Evolutionary conservation across 2,888 invertebrate genomes (phyloP).

Genomic region (Acanthoscelides obtectus): DNA sequence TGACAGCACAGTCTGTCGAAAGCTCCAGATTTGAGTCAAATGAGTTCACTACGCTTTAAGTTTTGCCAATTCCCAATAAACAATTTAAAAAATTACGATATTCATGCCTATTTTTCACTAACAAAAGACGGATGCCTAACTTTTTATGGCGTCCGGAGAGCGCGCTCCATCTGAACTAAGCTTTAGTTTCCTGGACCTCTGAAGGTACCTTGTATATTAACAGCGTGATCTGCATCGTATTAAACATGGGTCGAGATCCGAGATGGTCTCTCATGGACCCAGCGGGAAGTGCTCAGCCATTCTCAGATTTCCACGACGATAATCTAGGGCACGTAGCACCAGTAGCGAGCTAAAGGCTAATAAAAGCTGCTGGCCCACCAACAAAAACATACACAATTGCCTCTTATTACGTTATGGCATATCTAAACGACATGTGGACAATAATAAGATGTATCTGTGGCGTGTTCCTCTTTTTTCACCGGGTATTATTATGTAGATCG

Average conservation of each 20-base stretch:
- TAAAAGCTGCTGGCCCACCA: constrained; percentile 32
- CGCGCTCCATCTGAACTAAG: too few relatives aligned
- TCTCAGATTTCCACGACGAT: not conserved
- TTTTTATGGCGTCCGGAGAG: too few relatives aligned
- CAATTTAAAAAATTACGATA: too few relatives aligned
- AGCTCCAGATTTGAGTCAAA: too few relatives aligned
- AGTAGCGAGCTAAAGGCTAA: constrained; percentile 20
- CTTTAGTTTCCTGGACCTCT: too few relatives aligned
- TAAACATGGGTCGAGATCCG: not conserved
- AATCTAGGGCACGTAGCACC: not conserved
- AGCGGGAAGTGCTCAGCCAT: not conserved
- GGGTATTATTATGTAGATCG: constrained; percentile 41
- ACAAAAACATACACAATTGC: constrained; percentile 36
- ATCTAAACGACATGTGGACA: constrained; percentile 40
- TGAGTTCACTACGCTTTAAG: too few relatives aligned
- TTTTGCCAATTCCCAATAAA: too few relatives aligned
- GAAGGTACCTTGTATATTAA: too few relatives aligned
- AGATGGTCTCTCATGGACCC: not conserved
- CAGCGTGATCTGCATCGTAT: not conserved
- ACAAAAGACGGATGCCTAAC: too few relatives aligned
- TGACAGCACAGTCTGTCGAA: too few relatives aligned
- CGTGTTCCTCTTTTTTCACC: constrained; percentile 17
- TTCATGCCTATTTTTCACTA: too few relatives aligned
- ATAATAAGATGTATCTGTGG: constrained; percentile 34
- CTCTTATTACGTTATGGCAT: constrained; percentile 39